Evolutionary conservation across 2,113 vertebrate species (phyloP), one percentile per base, ranked within the genome.

Genomic region (Brachionichthys hirsutus): DNA sequence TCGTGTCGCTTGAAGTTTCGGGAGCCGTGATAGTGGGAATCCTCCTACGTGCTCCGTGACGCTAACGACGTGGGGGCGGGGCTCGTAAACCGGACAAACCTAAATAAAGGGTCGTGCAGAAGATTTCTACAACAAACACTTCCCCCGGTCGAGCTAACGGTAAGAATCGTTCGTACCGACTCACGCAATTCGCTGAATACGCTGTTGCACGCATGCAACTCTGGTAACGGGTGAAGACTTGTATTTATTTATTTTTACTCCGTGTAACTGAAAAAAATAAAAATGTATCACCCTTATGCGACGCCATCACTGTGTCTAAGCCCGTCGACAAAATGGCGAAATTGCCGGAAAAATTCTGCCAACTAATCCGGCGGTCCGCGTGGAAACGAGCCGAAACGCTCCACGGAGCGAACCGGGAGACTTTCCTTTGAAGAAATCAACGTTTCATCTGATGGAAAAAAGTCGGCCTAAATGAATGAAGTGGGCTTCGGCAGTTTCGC

Each of bases 311-410:
- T 86, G 85, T 85, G 75, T 76, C 78, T 76, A 70, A 84, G 72
- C 85, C 77, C 62, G 82, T 81, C 72, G 76, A 91, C 91, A 93
- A 93, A 92, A 92, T 92, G 92, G 92, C 91, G 89, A 90, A 89
- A 86, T 86, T 79, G 40, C 41, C 59, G 59, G 59, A 72, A 67
- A 78, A 52, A 43, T 70, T 78, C 54, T 24, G 34, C 60, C 55
- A n/a, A 64, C 12, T 68, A 53, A 8, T 69, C n/a, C 16, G 30
- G 2, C 15, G 45, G 15, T 9, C 20, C 17, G 7, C 3, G 5
- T 20, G 24, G 1, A 15, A 11, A 30, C 34, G 18, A 0, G 40
- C 2, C 8, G 1, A 7, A 10, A 30, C 1, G 42, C 12, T 0
- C 15, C 5, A 22, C 34, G 8, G 1, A 6, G 17, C 8, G n/a